Percentiles rank a stretch among this genome's conserved stretches.
These are phyloP conservation scores for Astropecten irregularis DNA, from an alignment of 53 echinoderm and acorn worm species.

Conservation along the genomic window DNA sequence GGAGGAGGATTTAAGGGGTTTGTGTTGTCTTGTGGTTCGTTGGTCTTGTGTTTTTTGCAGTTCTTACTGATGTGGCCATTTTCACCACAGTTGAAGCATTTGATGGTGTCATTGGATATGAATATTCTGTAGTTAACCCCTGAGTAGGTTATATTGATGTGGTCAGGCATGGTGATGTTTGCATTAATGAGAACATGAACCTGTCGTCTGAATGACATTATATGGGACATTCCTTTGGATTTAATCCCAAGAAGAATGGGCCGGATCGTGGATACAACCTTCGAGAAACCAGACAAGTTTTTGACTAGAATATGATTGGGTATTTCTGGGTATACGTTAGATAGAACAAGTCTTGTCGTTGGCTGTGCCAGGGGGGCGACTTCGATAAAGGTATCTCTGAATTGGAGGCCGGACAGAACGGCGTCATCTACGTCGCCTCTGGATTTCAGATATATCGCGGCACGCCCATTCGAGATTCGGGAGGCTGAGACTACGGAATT, in stretches of 20 bases:
- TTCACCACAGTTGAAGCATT: neutral
- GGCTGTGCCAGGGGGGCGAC: neutral
- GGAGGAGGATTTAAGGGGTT: neutral
- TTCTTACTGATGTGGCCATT: neutral
- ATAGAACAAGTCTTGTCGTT: neutral
- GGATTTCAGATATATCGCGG: neutral
- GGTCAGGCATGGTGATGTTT: neutral
- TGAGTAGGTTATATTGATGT: neutral
- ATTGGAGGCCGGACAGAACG: neutral
- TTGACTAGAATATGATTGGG: neutral
- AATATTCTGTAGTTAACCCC: neutral
- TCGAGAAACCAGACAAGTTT: neutral
- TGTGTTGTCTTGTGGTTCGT: neutral
- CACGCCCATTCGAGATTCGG: neutral
- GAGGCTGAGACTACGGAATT: neutral
- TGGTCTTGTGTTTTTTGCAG: neutral
- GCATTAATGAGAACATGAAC: neutral
- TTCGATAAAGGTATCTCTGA: neutral
- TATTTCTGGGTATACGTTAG: neutral
- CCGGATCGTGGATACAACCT: neutral
- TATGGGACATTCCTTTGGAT: neutral
- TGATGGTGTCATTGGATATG: neutral
- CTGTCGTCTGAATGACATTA: neutral
- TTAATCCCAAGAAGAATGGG: neutral
- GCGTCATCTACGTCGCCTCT: neutral